Evolutionary conservation across 2,797 vertebrate genomes (phyloP).

Genomic region (Capromys pilorides): DNA sequence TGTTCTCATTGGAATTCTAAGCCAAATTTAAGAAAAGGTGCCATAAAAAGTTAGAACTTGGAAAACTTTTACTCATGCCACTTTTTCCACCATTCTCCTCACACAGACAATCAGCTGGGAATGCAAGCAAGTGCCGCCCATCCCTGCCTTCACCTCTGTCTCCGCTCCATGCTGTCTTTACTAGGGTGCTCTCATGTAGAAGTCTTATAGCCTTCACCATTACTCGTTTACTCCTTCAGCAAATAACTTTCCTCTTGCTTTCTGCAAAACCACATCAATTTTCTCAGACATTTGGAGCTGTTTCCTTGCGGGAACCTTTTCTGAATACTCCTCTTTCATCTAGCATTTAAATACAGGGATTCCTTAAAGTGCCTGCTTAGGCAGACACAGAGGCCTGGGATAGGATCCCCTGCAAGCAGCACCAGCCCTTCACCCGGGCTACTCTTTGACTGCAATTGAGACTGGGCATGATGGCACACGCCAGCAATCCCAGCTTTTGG

Average conservation of each 20-base stretch:
- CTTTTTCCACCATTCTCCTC: neutral
- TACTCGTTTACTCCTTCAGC: neutral
- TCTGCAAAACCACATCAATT: neutral
- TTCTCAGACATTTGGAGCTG: neutral
- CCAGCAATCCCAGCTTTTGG: too few relatives aligned
- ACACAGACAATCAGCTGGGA: neutral
- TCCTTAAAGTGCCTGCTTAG: neutral
- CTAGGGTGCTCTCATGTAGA: neutral
- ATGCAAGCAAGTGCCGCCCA: neutral
- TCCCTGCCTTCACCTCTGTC: accelerated
- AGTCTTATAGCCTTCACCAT: neutral
- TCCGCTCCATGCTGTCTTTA: neutral
- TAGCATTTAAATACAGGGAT: neutral
- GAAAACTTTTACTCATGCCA: neutral
- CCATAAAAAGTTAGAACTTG: neutral
- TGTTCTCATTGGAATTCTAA: neutral
- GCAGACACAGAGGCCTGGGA: too few relatives aligned
- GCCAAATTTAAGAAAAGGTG: neutral
- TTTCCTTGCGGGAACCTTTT: neutral
- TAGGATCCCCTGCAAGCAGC: too few relatives aligned
- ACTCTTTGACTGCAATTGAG: too few relatives aligned
- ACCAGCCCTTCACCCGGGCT: too few relatives aligned
- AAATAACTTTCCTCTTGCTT: neutral
- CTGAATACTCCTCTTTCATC: neutral
- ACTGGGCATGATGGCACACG: too few relatives aligned